Evolutionary conservation across 2,113 vertebrate species (phyloP), one percentile per base, ranked within the genome.

Genomic region (Psilopsiagon aymara): DNA sequence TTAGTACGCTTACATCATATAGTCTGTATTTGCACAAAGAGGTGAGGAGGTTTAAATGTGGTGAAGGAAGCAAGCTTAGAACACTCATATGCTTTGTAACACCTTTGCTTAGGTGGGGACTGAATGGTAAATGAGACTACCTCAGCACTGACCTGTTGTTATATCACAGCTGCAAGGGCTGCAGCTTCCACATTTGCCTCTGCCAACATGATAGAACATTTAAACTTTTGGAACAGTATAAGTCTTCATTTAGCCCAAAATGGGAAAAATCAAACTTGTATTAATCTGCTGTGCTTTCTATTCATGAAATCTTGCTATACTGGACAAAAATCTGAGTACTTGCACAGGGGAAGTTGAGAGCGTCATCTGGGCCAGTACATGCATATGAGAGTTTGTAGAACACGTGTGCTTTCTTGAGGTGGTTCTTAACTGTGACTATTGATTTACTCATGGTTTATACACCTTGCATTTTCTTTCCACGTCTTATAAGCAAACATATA

Each of bases 21-120:
- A 91, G 66, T 90, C 88, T 84, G 84, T 86, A 44, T 52, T 77
- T 95, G 71, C 71, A 85, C 66, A 59, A 63, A 91, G 82, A 52
- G 16, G 78, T 33, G 17, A 33, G 29, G 33, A n/a, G 31, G 64
- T 57, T 55, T 62, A 39, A 67, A 82, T 94, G 27, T 28, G 47
- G 47, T 59, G 52, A 46, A 86, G 77, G 49, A 88, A 85, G 60
- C 24, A 53, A 68, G 79, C 62, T 88, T 62, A 49, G 43, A 71
- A 88, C 64, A 91, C 81, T 71, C 87, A 95, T 90, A 68, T 91
- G 43, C 90, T 93, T 84, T 86, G 70, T 95, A 82, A 92, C 90
- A 69, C 47, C 83, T 87, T 43, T 91, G 75, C 70, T 21, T 43
- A 60, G 66, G 31, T 29, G 60, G 20, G 14, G 20, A n/a, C 77